phyloP scores from a whole-genome alignment of 1,140 invertebrate species.

The Ganaspis sp. region DNA sequence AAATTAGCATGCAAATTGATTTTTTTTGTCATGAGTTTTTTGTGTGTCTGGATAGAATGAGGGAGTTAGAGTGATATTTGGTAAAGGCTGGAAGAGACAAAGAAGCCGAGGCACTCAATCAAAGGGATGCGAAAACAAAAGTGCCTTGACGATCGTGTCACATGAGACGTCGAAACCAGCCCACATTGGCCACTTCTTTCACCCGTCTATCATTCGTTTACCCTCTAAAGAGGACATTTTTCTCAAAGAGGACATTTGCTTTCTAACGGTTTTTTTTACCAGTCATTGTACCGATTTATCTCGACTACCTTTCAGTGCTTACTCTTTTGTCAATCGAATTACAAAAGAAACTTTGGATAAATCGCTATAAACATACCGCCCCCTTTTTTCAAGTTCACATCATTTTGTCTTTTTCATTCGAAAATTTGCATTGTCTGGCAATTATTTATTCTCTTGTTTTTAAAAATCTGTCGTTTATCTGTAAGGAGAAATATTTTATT shows the following conservation, averaged over 20 bases:
- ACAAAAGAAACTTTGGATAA: conserved; percentile 18
- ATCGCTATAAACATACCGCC: not conserved
- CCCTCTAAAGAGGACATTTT: conserved; percentile 62
- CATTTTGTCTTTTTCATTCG: conserved; percentile 1
- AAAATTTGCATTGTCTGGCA: not conserved
- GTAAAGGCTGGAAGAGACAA: conserved; percentile 57
- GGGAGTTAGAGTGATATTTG: conserved; percentile 45
- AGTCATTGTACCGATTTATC: conserved; percentile 35
- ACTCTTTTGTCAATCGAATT: conserved; percentile 8
- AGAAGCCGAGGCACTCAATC: conserved; percentile 67
- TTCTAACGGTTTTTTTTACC: conserved; percentile 46
- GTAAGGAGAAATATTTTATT: too few species aligned
- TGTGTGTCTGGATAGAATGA: conserved; percentile 35
- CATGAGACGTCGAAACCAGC: conserved; percentile 74
- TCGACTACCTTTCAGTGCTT: not conserved
- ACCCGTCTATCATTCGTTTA: conserved; percentile 73
- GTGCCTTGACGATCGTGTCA: conserved; percentile 70
- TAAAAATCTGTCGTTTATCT: too few species aligned
- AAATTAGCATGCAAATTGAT: too few species aligned
- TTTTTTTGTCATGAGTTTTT: too few species aligned
- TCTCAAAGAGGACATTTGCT: conserved; percentile 65
- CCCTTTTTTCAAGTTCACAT: not conserved
- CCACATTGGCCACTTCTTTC: conserved; percentile 78
- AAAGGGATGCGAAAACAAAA: conserved; percentile 74
- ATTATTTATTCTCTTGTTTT: too few species aligned